Conservation (phyloP, 2,888 invertebrate genomes). For the Marronus borbonicus region DNA sequence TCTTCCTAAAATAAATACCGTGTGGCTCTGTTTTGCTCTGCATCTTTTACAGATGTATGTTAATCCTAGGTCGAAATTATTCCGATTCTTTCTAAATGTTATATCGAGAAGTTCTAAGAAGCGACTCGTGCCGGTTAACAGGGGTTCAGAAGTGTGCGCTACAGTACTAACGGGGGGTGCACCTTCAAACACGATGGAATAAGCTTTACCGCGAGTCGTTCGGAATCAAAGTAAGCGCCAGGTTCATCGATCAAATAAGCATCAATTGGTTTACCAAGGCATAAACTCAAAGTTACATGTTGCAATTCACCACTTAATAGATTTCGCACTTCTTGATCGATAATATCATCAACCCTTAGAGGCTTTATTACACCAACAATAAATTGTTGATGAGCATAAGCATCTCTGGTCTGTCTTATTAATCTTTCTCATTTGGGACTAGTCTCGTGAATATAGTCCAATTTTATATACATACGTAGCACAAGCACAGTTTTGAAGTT, state of each 20-base stretch:
- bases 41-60: conserved; percentile 98
- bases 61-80: conserved; percentile 99
- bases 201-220: conserved; percentile 99
- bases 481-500: conserved; percentile 97
- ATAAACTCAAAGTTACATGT: conserved; percentile 95
- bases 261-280: conserved; percentile 98
- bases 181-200: conserved; percentile 99
- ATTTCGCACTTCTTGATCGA: conserved; percentile 98
- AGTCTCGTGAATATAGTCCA: conserved; percentile 99
- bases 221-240: conserved; percentile 98
- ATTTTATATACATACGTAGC: conserved; percentile 98
- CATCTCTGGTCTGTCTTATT: conserved; percentile 96
- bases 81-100: conserved; percentile 98
- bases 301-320: conserved; percentile 99
- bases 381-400: conserved; percentile 98
- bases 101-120: conserved; percentile 96
- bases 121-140: conserved; percentile 98
- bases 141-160: conserved; percentile 93
- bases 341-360: conserved; percentile 95
- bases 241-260: conserved; percentile 99
- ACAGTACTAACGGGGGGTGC: conserved; percentile 89
- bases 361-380: conserved; percentile 99
- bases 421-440: conserved; percentile 96
- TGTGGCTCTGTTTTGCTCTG: conserved; percentile 96
- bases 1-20: conserved; percentile 99